Evolutionary conservation across 2,113 vertebrate species (phyloP), one percentile per base, ranked within the genome.

Genomic region (Oncorhynchus gorbuscha): DNA sequence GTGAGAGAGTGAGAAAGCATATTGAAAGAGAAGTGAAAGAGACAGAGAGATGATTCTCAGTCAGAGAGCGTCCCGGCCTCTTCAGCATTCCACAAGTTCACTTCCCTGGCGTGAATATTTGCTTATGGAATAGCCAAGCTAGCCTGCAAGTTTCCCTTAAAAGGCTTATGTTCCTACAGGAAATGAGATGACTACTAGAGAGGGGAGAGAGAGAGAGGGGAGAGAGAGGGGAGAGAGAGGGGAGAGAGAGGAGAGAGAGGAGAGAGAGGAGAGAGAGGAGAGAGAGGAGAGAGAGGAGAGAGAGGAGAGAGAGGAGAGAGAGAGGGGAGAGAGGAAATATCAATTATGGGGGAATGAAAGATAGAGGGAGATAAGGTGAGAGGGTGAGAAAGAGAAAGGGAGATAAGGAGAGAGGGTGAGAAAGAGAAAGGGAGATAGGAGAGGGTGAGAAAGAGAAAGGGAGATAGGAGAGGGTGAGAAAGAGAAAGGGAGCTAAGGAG

Each of bases 141-240:
- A 30, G 68, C 59, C 61, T 62, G 75, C 71, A 68, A 78, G 73
- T 83, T 82, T 74, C 24, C 71, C 55, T 58, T 62, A 55, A 80
- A 81, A 77, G 69, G 69, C 69, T 83, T 35, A 75, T 22, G 48
- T 55, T 16, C 24, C 78, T 68, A 59, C 62, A 72, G 80, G 64
- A 76, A 74, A 73, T 72, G 18, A 77, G 55, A 71, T 72, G 2
- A 45, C 39, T 45, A 45, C 9, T 7, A 11, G 70, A 22, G 70
- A n/a, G 5, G 49, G 48, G 45, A 2, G 11, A n/a, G 16, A 35
- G 55, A 61, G 51, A 35, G 28, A 30, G 14, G 26, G 24, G 45
- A 45, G 58, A 73, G 28, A 13, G 35, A 48, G n/a, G n/a, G n/a
- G n/a, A n/a, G n/a, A n/a, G n/a, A n/a, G n/a, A n/a, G n/a, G n/a